Base-by-base conservation (phyloP, 2,113 vertebrate species). In the Gymnarchus niloticus region DNA sequence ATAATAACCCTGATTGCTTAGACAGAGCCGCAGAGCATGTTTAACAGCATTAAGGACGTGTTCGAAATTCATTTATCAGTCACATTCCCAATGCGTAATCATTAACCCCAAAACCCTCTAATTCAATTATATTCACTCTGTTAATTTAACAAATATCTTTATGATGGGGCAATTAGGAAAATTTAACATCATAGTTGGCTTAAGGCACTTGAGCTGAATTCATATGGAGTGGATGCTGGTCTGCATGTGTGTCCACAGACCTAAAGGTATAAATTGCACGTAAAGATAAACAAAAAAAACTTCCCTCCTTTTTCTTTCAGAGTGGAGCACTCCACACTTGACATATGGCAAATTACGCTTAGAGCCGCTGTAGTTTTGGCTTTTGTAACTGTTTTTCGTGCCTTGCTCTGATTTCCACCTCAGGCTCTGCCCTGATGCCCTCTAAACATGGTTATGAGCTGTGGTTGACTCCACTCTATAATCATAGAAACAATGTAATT, bases 1-100 rank as follows among this genome's bases (percentile, higher is more conserved):
- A 73, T 84, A 73, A 84, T 84, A 73, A 73, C 46, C 6, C 51
- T 59, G 46, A 73, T 49, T 69, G 46, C 25, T 33, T 12, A 73
- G 83, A 52, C 6, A 28, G 46, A 51, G 41, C 46, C 83, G 52
- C 44, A 41, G 48, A 41, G 48, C 28, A 84, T 41, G 61, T 69
- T 54, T 84, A 48, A 33, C n/a, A 46, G 14, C 61, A 73, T 44
- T 52, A 84, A 7, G 41, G 41, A 48, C 17, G 52, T 37, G 61
- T 48, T 52, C 59, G 33, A 14, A 41, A 73, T 33, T 73, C 25
- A 73, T 51, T 84, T 46, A 84, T 9, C 57, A 23, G n/a, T 73
- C 48, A 52, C 23, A 33, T n/a, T 44, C 8, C 59, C 82, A 23
- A 23, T 33, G 48, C 17, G 33, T 46, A 33, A 41, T 83, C 33